A percentile compares a stretch with the other conserved stretches of the same genome.
These are phyloP conservation scores for Helicolenus hilgendorfi DNA, from an alignment of 2,797 vertebrate genomes.

Conservation along the genomic window DNA sequence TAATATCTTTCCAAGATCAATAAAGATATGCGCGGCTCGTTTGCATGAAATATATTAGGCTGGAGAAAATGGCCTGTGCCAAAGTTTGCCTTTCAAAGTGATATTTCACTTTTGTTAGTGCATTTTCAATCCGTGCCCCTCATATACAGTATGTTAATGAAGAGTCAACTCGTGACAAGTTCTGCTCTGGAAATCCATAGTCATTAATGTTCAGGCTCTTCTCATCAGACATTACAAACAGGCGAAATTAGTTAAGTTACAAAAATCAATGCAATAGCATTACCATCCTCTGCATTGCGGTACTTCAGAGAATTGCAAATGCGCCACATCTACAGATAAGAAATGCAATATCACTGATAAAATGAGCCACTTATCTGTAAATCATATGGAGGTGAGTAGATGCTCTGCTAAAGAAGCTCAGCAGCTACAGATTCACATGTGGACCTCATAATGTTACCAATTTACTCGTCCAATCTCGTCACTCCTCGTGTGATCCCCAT, in stretches of 20 bases:
- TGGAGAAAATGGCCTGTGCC: slow-evolving; percentile 30
- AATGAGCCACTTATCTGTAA: slow-evolving; percentile 5
- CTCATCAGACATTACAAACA: slow-evolving; percentile 64
- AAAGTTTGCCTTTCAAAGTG: slow-evolving; percentile 50
- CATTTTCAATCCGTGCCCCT: slow-evolving; percentile 26
- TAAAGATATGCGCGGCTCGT: slow-evolving; percentile 57
- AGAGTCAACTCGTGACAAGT: slow-evolving; percentile 34
- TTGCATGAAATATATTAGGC: slow-evolving; percentile 68
- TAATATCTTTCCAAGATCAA: slow-evolving; percentile 60
- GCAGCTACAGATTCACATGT: not conserved
- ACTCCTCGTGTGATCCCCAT: not conserved
- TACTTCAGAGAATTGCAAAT: not conserved
- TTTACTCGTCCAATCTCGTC: not conserved
- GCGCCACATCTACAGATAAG: not conserved
- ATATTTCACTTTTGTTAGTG: slow-evolving; percentile 65
- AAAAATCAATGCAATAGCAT: slow-evolving; percentile 63
- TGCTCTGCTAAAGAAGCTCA: not conserved
- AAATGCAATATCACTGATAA: not conserved
- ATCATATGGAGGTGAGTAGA: not conserved
- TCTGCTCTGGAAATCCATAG: slow-evolving; percentile 61
- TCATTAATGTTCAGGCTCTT: slow-evolving; percentile 49
- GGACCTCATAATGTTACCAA: not conserved
- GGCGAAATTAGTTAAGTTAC: slow-evolving; percentile 51
- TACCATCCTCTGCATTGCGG: slow-evolving; percentile 41
- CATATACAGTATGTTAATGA: slow-evolving; percentile 53